A percentile compares a stretch with the other conserved stretches of the same genome.
These are phyloP conservation scores for Aphidius colemani DNA, from an alignment of 2,888 invertebrate species.

Conservation along the genomic window DNA sequence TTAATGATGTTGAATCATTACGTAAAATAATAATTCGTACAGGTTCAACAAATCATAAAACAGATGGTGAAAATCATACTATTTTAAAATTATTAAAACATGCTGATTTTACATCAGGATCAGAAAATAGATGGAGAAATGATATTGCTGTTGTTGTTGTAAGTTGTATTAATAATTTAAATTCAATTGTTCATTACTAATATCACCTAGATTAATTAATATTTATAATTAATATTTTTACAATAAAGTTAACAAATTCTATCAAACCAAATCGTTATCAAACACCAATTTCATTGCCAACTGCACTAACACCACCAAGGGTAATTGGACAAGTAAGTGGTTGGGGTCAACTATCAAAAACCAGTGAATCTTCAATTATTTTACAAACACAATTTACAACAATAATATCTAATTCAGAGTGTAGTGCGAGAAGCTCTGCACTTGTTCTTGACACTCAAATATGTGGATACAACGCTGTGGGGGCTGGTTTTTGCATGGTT, in stretches of 20 bases:
- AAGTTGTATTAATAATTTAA: not conserved
- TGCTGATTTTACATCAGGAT: constrained; percentile 24
- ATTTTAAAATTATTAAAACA: constrained; percentile 31
- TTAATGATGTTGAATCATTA: constrained; percentile 24
- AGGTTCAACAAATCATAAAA: constrained; percentile 22
- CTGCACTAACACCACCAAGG: constrained; percentile 19
- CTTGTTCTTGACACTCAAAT: constrained; percentile 30
- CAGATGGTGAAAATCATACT: constrained; percentile 33
- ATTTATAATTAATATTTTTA: not conserved
- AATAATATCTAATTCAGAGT: constrained; percentile 32
- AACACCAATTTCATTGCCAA: constrained; percentile 32
- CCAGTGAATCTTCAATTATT: not conserved
- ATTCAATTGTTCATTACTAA: too few species aligned
- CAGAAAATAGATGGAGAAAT: constrained; percentile 26
- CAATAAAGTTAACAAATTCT: not conserved
- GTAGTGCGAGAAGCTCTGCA: constrained; percentile 19
- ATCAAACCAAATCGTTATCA: not conserved
- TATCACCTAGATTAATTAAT: not conserved
- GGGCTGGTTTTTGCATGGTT: constrained; percentile 34
- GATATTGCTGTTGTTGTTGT: constrained; percentile 35
- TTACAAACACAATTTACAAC: constrained; percentile 28
- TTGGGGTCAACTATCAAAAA: too few species aligned
- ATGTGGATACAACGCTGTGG: constrained; percentile 30
- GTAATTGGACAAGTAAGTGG: too few species aligned
- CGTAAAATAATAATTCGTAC: constrained; percentile 30